Evolutionary conservation across 1,140 invertebrate genomes (phyloP).

Genomic region (Artemia franciscana): DNA sequence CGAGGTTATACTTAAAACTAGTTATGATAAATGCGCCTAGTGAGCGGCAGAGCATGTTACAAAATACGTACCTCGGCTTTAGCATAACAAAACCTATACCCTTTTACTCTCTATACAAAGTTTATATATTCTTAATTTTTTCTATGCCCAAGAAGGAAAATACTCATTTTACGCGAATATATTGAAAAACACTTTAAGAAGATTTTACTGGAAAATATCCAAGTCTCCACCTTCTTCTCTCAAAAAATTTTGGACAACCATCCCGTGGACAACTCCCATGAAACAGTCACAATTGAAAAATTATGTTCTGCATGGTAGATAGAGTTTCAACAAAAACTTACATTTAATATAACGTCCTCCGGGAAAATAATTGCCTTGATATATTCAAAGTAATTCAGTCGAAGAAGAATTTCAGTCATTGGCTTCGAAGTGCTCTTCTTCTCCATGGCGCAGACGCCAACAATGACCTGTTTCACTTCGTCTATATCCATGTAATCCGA

Average conservation of each 20-base stretch:
- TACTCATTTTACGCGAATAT: no score
- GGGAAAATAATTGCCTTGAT: constrained; percentile 78
- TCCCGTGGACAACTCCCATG: constrained; percentile 6
- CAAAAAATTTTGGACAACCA: constrained; percentile 8
- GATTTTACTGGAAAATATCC: no score
- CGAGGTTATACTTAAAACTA: no score
- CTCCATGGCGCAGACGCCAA: constrained; percentile 93
- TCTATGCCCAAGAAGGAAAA: no score
- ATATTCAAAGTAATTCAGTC: constrained; percentile 86
- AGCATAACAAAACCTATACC: no score
- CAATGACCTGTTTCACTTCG: constrained; percentile 51
- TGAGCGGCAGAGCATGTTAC: no score
- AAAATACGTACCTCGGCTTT: no score
- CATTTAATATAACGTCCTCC: constrained; percentile 80
- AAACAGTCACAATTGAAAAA: neutral
- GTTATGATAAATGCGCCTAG: no score
- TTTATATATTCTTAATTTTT: no score
- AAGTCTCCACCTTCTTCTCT: no score
- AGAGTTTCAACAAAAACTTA: constrained; percentile 19
- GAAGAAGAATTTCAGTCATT: constrained; percentile 89
- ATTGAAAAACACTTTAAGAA: no score
- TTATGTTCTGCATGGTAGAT: neutral
- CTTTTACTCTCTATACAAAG: no score
- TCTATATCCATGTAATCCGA: constrained; percentile 2
- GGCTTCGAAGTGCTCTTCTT: constrained; percentile 96